Evolutionary conservation across 2,113 vertebrate genomes (phyloP).

Genomic region (Scortum barcoo): DNA sequence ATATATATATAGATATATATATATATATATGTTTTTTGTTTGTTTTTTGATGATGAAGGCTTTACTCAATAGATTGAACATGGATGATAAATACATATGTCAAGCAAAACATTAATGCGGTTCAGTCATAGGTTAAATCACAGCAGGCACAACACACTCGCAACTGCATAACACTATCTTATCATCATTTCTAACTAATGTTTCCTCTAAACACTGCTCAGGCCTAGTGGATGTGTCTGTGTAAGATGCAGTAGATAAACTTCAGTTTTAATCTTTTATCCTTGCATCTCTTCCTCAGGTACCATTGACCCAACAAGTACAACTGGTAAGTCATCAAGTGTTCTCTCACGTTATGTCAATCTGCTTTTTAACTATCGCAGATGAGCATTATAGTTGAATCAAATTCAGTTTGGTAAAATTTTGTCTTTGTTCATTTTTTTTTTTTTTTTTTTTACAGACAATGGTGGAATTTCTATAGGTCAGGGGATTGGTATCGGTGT

Average conservation of each 20-base stretch:
- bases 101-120: too few relatives aligned
- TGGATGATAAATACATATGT: too few relatives aligned
- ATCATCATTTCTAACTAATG: too few relatives aligned
- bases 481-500: not conserved
- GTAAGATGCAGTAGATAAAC: not conserved
- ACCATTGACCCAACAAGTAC: fast-evolving
- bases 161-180: not conserved
- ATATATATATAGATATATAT: too few relatives aligned
- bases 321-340: not conserved
- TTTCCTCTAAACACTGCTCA: not conserved
- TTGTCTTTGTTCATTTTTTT: not conserved
- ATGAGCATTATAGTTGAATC: not conserved
- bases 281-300: not conserved
- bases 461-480: fast-evolving
- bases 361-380: not conserved
- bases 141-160: too few relatives aligned
- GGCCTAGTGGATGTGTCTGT: not conserved
- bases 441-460: conserved; percentile 6
- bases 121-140: too few relatives aligned
- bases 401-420: not conserved
- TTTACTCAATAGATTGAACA: too few relatives aligned
- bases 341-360: too few relatives aligned
- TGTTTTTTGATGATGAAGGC: too few relatives aligned
- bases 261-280: not conserved
- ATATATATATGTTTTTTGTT: too few relatives aligned